phyloP scores from a whole-genome alignment of 53 echinoderm and acorn worm species.

The Hippasteria phrygiana region DNA sequence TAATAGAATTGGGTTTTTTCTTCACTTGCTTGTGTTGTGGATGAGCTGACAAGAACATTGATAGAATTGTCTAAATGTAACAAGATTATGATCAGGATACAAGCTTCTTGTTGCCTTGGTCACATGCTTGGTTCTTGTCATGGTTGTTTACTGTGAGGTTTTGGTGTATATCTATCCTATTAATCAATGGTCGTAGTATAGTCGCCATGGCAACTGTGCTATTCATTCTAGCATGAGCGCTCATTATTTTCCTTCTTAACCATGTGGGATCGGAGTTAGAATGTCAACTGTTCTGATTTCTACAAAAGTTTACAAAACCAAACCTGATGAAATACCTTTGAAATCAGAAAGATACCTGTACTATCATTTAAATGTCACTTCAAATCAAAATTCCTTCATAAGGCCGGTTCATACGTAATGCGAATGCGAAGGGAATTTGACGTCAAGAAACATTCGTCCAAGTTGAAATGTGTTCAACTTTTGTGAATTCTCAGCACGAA shows the following conservation, averaged over 20 bases:
- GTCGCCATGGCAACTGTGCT: neutral
- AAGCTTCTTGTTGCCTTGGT: neutral
- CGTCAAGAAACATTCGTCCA: too few species aligned
- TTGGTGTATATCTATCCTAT: slow-evolving; percentile 25
- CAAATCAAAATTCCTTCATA: neutral
- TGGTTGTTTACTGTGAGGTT: neutral
- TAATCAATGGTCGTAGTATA: slow-evolving; percentile 25
- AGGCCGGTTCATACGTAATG: too few species aligned
- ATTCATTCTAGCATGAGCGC: too few species aligned
- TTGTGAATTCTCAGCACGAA: too few species aligned
- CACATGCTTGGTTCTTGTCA: neutral
- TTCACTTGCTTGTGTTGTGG: neutral
- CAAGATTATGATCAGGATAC: neutral
- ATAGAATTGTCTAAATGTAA: neutral
- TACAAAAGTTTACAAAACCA: neutral
- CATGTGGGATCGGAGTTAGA: neutral
- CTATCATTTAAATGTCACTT: neutral
- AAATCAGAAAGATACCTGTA: neutral
- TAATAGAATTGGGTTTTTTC: neutral
- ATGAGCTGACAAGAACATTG: neutral
- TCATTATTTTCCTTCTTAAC: slow-evolving; percentile 14
- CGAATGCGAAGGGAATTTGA: too few species aligned
- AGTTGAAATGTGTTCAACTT: too few species aligned
- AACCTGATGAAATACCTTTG: too few species aligned
- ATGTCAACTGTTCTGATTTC: neutral